A percentile compares a stretch with the other conserved stretches of the same genome.
phyloP scores from a whole-genome alignment of 2,888 invertebrate genomes.

The Kuschelorhynchus macadamiae region DNA sequence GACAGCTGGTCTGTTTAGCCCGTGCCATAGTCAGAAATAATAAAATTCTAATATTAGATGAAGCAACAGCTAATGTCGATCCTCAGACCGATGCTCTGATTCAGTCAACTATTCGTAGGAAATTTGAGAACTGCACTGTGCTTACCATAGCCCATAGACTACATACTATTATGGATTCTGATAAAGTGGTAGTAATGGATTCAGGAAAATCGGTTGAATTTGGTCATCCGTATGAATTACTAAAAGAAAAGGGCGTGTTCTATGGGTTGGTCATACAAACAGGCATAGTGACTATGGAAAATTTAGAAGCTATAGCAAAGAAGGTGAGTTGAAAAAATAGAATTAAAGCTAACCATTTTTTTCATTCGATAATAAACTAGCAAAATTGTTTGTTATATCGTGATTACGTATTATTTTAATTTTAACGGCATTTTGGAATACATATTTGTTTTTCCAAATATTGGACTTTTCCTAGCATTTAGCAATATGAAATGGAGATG shows the following conservation, averaged over 20 bases:
- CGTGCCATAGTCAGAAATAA: conserved; percentile 71
- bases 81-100: conserved; percentile 83
- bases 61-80: conserved; percentile 87
- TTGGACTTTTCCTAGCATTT: too few relatives aligned
- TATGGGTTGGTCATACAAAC: conserved; percentile 77
- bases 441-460: too few relatives aligned
- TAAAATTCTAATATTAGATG: conserved; percentile 68
- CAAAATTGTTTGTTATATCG: too few relatives aligned
- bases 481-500: too few relatives aligned
- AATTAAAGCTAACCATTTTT: too few relatives aligned
- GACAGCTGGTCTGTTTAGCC: conserved; percentile 78
- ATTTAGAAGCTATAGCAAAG: conserved; percentile 73
- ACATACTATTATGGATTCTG: conserved; percentile 88
- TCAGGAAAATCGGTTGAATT: conserved; percentile 81
- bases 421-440: too few relatives aligned
- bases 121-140: conserved; percentile 83
- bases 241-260: conserved; percentile 73
- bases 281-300: conserved; percentile 77
- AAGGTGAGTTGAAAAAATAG: conserved; percentile 14
- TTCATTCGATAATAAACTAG: too few relatives aligned
- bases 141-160: conserved; percentile 86
- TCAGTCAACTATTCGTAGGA: conserved; percentile 80
- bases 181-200: conserved; percentile 85
- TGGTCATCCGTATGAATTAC: conserved; percentile 78
- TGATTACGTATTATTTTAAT: too few relatives aligned